A percentile compares a stretch with the other conserved stretches of the same genome.
phyloP scores from a whole-genome alignment of 2,113 vertebrate genomes.

The Charina bottae region DNA sequence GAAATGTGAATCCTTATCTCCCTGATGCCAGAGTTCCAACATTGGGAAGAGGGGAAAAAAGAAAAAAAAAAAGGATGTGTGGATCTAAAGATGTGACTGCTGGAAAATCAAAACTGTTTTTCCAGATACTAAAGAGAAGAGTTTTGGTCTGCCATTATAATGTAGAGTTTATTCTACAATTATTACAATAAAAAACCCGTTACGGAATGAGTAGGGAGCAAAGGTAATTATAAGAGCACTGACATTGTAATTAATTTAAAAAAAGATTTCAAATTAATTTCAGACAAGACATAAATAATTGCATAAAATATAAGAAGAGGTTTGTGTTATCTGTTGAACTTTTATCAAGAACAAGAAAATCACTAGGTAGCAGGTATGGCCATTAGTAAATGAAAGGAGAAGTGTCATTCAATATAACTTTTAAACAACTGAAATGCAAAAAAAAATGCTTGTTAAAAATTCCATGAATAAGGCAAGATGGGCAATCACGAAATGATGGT shows the following conservation, averaged over 20 bases:
- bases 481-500: constrained; percentile 53
- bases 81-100: not conserved
- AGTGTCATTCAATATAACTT: constrained; percentile 61
- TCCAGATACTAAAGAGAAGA: not conserved
- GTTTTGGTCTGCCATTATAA: not conserved
- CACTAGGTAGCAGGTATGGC: constrained; percentile 28
- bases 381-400: constrained; percentile 60
- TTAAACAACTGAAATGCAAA: constrained; percentile 57
- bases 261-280: not conserved
- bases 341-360: constrained; percentile 38
- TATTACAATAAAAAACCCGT: not conserved
- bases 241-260: not conserved
- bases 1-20: not conserved
- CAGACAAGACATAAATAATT: constrained; percentile 19
- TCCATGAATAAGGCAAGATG: constrained; percentile 40
- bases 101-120: not conserved
- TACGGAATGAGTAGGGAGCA: not conserved
- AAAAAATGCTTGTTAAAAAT: constrained; percentile 50
- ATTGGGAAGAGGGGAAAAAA: not conserved
- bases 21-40: not conserved
- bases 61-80: not conserved
- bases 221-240: constrained; percentile 1
- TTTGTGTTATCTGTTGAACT: constrained; percentile 18
- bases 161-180: not conserved
- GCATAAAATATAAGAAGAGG: constrained; percentile 22